Percentiles rank a stretch among this genome's conserved stretches.
Evolutionary conservation across 30 jellyfish, hydroid and myxozoan genomes (phyloP).

Genomic region (Nemopilema nomurai): DNA sequence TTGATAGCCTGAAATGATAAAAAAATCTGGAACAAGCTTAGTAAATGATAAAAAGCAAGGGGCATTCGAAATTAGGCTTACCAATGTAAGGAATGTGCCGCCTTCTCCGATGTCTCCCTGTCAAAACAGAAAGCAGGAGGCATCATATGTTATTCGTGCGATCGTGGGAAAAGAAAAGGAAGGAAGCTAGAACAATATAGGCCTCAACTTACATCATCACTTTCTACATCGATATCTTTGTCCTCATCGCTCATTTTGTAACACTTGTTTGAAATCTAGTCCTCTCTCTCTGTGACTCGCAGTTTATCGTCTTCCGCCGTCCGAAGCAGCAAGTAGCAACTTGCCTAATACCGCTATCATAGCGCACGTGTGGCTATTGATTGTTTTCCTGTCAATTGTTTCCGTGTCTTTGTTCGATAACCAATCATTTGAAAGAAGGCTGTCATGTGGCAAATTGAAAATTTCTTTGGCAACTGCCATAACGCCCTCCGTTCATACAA

Average conservation of each 20-base stretch:
- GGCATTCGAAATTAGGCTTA: slow-evolving; percentile 39
- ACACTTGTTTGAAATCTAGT: not conserved
- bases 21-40: not conserved
- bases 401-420: slow-evolving; percentile 44
- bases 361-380: slow-evolving; percentile 75
- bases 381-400: slow-evolving; percentile 60
- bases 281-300: not conserved
- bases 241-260: slow-evolving; percentile 94
- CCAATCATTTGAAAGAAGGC: slow-evolving; percentile 23
- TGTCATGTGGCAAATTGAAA: slow-evolving; percentile 31
- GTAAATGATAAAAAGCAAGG: not conserved
- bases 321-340: slow-evolving; percentile 45
- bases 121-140: slow-evolving; percentile 62
- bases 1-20: not conserved
- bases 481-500: not conserved
- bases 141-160: slow-evolving; percentile 36
- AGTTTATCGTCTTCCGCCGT: not conserved
- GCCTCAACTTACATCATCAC: slow-evolving; percentile 88
- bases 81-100: slow-evolving; percentile 76
- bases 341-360: slow-evolving; percentile 73
- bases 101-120: slow-evolving; percentile 81
- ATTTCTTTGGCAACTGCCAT: not conserved
- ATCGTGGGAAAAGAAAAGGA: slow-evolving; percentile 21
- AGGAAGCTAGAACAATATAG: not conserved
- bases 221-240: slow-evolving; percentile 94